phyloP scores from a whole-genome alignment of 2,113 vertebrate genomes.

The Notarius lentiginosus region DNA sequence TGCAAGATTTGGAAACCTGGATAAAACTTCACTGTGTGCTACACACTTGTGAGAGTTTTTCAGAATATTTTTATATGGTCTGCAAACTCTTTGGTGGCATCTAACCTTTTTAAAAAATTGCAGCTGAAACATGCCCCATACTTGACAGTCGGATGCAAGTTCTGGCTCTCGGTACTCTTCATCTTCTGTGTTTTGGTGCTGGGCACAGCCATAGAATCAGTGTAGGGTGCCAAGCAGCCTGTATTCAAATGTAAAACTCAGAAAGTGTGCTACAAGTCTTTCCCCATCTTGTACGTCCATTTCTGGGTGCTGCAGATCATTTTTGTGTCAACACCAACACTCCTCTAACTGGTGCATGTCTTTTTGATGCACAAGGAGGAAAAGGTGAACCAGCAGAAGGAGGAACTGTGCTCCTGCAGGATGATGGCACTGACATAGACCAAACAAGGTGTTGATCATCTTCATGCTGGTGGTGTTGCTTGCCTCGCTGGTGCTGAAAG shows the following conservation, averaged over 20 bases:
- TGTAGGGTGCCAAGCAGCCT: slow-evolving; percentile 97
- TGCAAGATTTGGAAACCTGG: too few species aligned
- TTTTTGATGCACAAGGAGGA: slow-evolving; percentile 98
- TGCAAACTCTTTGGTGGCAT: too few species aligned
- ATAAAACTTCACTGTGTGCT: too few species aligned
- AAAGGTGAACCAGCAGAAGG: slow-evolving; percentile 90
- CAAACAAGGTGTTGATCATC: slow-evolving; percentile 86
- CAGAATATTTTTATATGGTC: too few species aligned
- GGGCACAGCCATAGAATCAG: slow-evolving; percentile 94
- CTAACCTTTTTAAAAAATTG: too few species aligned
- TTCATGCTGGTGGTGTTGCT: slow-evolving; percentile 98
- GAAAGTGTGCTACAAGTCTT: slow-evolving; percentile 98
- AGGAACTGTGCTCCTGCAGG: slow-evolving; percentile 86
- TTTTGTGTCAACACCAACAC: slow-evolving; percentile 94
- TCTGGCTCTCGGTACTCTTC: slow-evolving; percentile 97
- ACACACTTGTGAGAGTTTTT: too few species aligned
- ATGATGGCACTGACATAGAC: slow-evolving; percentile 88
- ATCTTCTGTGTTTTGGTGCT: slow-evolving; percentile 95
- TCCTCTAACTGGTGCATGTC: slow-evolving; percentile 91
- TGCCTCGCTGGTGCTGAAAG: slow-evolving; percentile 88
- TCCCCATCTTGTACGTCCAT: slow-evolving; percentile 95
- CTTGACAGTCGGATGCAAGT: slow-evolving; percentile 94
- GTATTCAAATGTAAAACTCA: slow-evolving; percentile 97
- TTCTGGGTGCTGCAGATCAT: slow-evolving; percentile 99
- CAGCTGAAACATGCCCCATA: slow-evolving; percentile 66